A percentile compares a stretch with the other conserved stretches of the same genome.
Conservation (phyloP, 2,797 vertebrate species). For the Syngnathus rostellatus region DNA sequence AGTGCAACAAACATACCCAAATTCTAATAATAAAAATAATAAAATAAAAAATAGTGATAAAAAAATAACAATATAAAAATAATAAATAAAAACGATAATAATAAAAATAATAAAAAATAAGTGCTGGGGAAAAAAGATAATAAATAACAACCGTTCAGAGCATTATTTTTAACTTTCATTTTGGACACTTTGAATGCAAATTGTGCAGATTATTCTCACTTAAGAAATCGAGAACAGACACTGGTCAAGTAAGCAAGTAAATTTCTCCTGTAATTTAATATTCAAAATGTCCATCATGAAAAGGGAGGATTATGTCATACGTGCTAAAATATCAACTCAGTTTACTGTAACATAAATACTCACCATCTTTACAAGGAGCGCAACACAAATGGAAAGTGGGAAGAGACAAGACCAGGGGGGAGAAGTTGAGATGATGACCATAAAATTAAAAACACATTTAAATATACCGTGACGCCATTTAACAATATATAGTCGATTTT, state of each 20-base stretch:
- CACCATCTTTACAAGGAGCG: constrained; percentile 56
- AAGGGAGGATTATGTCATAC: not conserved
- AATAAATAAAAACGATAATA: not conserved
- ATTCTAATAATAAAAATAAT: not conserved
- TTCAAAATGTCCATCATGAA: constrained; percentile 9
- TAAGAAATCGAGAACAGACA: not conserved
- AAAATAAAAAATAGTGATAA: not conserved
- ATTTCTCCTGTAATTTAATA: not conserved
- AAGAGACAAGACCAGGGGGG: constrained; percentile 19
- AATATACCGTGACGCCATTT: no score
- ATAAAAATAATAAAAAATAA: not conserved
- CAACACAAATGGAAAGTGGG: constrained; percentile 32
- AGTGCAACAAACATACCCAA: not conserved
- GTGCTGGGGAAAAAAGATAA: not conserved
- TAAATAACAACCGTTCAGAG: not conserved
- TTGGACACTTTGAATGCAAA: constrained; percentile 6
- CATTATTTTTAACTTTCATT: constrained; percentile 1
- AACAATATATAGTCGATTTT: not conserved
- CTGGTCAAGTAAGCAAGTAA: not conserved
- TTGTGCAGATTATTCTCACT: not conserved
- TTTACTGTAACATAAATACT: constrained; percentile 28
- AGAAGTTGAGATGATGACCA: constrained; percentile 27
- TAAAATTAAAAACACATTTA: constrained; percentile 21
- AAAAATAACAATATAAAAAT: not conserved
- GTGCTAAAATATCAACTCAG: not conserved